Evolutionary conservation across 2,113 vertebrate species (phyloP).

Genomic region (Malurus melanocephalus): DNA sequence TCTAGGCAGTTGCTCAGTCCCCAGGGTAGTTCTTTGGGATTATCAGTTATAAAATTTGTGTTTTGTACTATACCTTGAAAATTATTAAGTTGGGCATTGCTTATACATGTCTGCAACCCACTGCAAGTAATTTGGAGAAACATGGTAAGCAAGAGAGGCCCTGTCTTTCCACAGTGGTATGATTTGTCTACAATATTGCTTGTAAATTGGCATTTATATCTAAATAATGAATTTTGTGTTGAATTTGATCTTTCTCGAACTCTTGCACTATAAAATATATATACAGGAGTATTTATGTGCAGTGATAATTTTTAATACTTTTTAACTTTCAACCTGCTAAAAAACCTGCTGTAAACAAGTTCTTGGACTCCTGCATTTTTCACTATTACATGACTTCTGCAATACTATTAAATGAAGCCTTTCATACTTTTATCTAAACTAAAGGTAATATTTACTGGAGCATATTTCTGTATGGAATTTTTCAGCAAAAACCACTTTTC

Average conservation of each 20-base stretch:
- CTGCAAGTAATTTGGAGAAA: not conserved
- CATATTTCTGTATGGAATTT: not conserved
- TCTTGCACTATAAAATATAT: not conserved
- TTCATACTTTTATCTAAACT: not conserved
- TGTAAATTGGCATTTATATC: not conserved
- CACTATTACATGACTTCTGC: not conserved
- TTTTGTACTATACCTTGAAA: not conserved
- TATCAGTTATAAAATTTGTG: not conserved
- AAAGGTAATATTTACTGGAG: not conserved
- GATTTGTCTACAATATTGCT: not conserved
- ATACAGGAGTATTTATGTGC: not conserved
- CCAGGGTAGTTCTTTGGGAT: not conserved
- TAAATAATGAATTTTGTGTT: not conserved
- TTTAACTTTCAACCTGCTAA: not conserved
- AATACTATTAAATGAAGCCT: not conserved
- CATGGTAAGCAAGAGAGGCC: not conserved
- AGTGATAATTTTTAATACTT: not conserved
- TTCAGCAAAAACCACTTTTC: not conserved
- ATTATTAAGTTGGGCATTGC: not conserved
- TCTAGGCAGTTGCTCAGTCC: not conserved
- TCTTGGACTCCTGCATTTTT: not conserved
- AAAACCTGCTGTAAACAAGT: not conserved
- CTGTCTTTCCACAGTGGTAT: not conserved
- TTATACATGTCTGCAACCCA: not conserved
- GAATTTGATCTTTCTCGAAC: not conserved